Evolutionary conservation across 2,113 vertebrate genomes (phyloP).

Genomic region (Lepus timidus): DNA sequence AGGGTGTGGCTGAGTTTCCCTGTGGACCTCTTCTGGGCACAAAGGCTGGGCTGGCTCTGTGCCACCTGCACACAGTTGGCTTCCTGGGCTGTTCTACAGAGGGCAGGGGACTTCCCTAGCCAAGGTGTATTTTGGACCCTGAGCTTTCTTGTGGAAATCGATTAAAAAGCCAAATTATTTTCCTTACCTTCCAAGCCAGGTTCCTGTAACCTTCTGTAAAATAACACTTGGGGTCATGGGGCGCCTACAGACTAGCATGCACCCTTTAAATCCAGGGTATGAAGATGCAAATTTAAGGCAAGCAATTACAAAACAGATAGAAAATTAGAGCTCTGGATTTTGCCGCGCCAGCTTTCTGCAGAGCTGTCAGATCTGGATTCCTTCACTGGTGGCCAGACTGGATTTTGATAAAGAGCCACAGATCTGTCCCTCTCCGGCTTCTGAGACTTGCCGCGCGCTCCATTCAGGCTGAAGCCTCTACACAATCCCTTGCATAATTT

Average conservation of each 20-base stretch:
- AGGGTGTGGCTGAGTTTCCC: accelerated
- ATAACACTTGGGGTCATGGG: constrained; percentile 80
- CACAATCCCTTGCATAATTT: constrained; percentile 93
- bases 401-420: constrained; percentile 91
- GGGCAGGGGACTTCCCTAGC: neutral
- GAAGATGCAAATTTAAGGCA: constrained; percentile 90
- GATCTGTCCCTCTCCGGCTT: constrained; percentile 86
- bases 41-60: neutral
- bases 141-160: constrained; percentile 71
- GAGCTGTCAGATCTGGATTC: constrained; percentile 86
- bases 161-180: neutral
- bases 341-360: constrained; percentile 85
- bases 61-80: neutral
- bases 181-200: neutral
- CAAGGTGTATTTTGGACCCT: constrained; percentile 60
- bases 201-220: constrained; percentile 63
- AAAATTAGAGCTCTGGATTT: constrained; percentile 87
- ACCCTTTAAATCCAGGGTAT: constrained; percentile 87
- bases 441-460: constrained; percentile 87
- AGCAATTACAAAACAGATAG: constrained; percentile 90
- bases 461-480: constrained; percentile 88
- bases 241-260: constrained; percentile 84
- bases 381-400: constrained; percentile 87
- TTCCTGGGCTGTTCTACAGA: constrained; percentile 68
- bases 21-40: neutral